Evolutionary conservation across 2,888 invertebrate species (phyloP), one percentile per base, ranked within the genome.

Genomic region (Clistopyga incitator): DNA sequence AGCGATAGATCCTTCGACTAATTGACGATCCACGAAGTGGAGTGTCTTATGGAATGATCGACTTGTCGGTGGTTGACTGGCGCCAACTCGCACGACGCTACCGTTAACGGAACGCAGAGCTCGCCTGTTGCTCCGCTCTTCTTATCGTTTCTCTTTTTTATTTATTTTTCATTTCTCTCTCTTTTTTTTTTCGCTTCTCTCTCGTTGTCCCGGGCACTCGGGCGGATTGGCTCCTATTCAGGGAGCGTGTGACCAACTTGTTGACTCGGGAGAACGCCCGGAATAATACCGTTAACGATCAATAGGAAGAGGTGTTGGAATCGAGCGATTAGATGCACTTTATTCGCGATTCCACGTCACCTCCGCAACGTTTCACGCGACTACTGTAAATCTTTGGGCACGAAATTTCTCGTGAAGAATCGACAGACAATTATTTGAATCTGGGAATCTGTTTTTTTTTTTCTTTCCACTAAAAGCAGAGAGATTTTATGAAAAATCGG

Each of bases 211-310:
- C 23, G 23, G 18, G 38, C 34, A 64, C 61, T 23, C 23, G 20
- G 45, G 42, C 34, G 56, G 18, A n/a, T 82, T 54, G 79, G 82
- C 81, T 84, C 79, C 84, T 76, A 85, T 83, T 82, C 75, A 78
- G 71, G 34, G 42, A 83, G 59, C 71, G 76, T 74, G 80, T 79
- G 84, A 84, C 85, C 84, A 85, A 86, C 85, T 87, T 81, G 83
- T 80, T 82, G 81, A 64, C 25, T 38, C 20, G 23, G 11, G 45
- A 52, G 59, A 82, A 59, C 59, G 56, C 2, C 76, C 85, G 56
- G 56, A 79, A 74, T 71, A 78, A 82, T 91, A 91, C 91, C 91
- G 91, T 91, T 91, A 91, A 89, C 86, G 86, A 89, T 89, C 88
- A 86, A 87, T 87, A 38, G 15, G 45, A 10, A 34, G n/a, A 20